phyloP scores from a whole-genome alignment of 1,140 invertebrate genomes.

The Drosophila orena region DNA sequence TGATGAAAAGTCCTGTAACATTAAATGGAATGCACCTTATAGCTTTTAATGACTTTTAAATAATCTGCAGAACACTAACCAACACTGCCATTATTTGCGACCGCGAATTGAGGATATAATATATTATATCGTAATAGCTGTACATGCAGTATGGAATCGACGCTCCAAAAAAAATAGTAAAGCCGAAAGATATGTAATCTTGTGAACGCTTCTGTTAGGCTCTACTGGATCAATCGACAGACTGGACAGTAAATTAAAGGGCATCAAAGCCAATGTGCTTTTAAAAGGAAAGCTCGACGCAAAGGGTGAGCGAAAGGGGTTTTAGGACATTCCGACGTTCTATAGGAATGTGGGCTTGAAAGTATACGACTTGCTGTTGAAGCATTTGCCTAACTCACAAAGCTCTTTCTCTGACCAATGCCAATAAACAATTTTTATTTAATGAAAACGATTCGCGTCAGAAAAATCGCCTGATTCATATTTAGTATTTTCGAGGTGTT shows the following conservation, averaged over 20 bases:
- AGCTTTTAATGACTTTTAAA: no score
- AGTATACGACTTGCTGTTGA: slow-evolving; percentile 38
- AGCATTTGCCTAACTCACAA: slow-evolving; percentile 38
- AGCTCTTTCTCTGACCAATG: slow-evolving; percentile 2
- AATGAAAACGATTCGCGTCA: slow-evolving; percentile 41
- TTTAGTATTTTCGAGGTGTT: not conserved
- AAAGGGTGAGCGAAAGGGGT: slow-evolving; percentile 33
- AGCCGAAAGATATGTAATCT: slow-evolving; percentile 20
- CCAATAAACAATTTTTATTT: slow-evolving; percentile 67
- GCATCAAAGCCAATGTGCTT: slow-evolving; percentile 4
- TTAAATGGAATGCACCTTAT: not conserved
- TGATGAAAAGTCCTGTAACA: no score
- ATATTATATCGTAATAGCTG: not conserved
- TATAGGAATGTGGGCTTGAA: slow-evolving; percentile 37
- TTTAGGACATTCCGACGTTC: slow-evolving; percentile 65
- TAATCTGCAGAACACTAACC: not conserved
- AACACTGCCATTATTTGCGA: not conserved
- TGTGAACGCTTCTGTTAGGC: slow-evolving; percentile 58
- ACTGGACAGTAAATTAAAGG: slow-evolving; percentile 50
- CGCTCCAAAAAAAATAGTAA: slow-evolving; percentile 7
- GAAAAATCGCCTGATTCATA: no score
- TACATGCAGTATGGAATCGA: not conserved
- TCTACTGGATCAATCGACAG: slow-evolving; percentile 53
- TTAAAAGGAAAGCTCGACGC: not conserved
- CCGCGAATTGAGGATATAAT: slow-evolving; percentile 2